Evolutionary conservation across 1,140 invertebrate species (phyloP).

Genomic region (Bicyclus anynana): DNA sequence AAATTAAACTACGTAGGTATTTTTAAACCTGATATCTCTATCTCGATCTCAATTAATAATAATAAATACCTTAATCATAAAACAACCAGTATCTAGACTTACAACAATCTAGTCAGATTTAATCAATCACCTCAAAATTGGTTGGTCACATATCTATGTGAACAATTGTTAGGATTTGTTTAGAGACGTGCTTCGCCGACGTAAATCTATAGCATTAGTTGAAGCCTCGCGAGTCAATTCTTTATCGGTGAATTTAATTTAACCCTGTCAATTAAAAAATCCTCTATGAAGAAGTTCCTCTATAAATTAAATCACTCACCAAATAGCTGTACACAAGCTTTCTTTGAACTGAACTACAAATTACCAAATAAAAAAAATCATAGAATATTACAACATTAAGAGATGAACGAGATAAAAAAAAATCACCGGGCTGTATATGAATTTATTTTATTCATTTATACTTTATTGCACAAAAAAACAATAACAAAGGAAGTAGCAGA

Average conservation of each 20-base stretch:
- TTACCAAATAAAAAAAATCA: not conserved
- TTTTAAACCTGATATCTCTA: too few relatives aligned
- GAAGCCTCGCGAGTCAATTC: conserved; percentile 65
- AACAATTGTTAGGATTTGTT: not conserved
- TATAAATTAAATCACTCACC: conserved; percentile 28
- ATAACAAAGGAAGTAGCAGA: too few relatives aligned
- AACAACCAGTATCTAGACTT: too few relatives aligned
- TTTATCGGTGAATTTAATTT: conserved; percentile 58
- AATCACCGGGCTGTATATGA: not conserved
- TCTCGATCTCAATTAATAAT: too few relatives aligned
- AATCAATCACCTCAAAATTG: too few relatives aligned
- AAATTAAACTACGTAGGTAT: too few relatives aligned
- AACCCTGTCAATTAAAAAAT: conserved; percentile 67
- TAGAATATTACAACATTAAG: too few relatives aligned
- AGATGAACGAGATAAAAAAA: not conserved
- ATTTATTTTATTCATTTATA: too few relatives aligned
- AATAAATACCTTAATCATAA: too few relatives aligned
- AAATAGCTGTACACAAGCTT: conserved; percentile 9
- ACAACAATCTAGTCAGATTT: too few relatives aligned
- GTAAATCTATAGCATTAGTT: conserved; percentile 43
- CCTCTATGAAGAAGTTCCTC: conserved; percentile 46
- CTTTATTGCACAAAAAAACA: too few relatives aligned
- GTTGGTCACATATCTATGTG: too few relatives aligned
- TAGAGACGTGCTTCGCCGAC: conserved; percentile 13
- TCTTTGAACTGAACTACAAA: not conserved